These are phyloP conservation scores for Epinephelus coioides DNA, from an alignment of 2,797 vertebrate genomes.

Conservation along the genomic window DNA sequence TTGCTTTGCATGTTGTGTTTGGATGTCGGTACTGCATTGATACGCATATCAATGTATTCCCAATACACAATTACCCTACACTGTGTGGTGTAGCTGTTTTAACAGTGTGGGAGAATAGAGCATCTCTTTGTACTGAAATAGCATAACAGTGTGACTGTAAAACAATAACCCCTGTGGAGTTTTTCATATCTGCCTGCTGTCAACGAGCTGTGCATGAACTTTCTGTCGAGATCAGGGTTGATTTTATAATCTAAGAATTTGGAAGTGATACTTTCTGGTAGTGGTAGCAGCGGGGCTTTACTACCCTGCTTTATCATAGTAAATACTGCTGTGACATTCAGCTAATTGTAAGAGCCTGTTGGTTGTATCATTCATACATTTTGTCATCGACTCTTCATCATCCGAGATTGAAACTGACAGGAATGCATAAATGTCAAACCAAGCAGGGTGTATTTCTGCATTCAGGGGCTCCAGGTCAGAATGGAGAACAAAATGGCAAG, in stretches of 20 bases:
- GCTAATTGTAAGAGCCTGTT: background rate
- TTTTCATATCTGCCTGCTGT: slow-evolving; percentile 43
- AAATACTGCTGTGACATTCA: slow-evolving; percentile 22
- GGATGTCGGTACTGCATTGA: slow-evolving; percentile 37
- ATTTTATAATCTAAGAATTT: slow-evolving; percentile 22
- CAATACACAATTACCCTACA: slow-evolving; percentile 37
- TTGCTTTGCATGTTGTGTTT: slow-evolving; percentile 21
- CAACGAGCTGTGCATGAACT: slow-evolving; percentile 29
- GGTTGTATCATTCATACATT: background rate
- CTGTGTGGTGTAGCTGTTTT: slow-evolving; percentile 16
- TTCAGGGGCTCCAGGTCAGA: background rate
- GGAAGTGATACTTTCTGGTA: slow-evolving; percentile 1
- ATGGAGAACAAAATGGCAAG: background rate
- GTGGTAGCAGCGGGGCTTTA: background rate
- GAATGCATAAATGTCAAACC: background rate
- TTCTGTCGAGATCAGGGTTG: slow-evolving; percentile 11
- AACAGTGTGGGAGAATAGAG: slow-evolving; percentile 31
- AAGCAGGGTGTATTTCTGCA: background rate
- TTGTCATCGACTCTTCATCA: slow-evolving; percentile 4
- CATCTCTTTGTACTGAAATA: slow-evolving; percentile 31
- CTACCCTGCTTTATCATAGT: background rate
- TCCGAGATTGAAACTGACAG: background rate
- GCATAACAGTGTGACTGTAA: slow-evolving; percentile 39
- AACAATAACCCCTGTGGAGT: slow-evolving; percentile 42
- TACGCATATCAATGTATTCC: slow-evolving; percentile 45